phyloP scores from a whole-genome alignment of 2,797 vertebrate species.

The Aldrovandia affinis region DNA sequence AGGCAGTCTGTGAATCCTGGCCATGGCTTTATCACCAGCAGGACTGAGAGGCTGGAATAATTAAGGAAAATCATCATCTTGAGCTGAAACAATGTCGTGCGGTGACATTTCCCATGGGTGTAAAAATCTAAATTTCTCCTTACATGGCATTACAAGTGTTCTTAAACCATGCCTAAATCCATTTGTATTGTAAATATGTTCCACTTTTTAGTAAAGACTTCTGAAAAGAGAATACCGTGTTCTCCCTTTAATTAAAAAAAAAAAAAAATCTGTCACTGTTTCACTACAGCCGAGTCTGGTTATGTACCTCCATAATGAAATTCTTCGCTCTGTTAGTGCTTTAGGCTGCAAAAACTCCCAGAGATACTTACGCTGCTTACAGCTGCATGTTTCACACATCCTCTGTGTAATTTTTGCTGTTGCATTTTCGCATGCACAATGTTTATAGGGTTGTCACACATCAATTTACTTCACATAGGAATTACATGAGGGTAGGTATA shows the following conservation, averaged over 20 bases:
- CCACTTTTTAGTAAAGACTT: not conserved
- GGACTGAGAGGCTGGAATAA: not conserved
- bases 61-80: too few relatives aligned
- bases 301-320: too few relatives aligned
- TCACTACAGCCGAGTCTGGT: too few relatives aligned
- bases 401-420: too few relatives aligned
- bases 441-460: too few relatives aligned
- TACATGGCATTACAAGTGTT: not conserved
- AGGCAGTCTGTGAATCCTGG: not conserved
- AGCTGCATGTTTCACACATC: too few relatives aligned
- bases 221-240: not conserved
- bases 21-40: not conserved
- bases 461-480: too few relatives aligned
- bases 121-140: not conserved
- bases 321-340: too few relatives aligned
- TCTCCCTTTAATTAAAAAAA: not conserved
- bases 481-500: too few relatives aligned
- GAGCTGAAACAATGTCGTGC: not conserved
- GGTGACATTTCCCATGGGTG: not conserved
- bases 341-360: too few relatives aligned
- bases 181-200: slow-evolving; percentile 2
- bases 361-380: too few relatives aligned
- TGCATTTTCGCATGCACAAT: too few relatives aligned
- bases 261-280: not conserved
- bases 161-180: not conserved